Percentiles rank a stretch among this genome's conserved stretches.
phyloP scores from a whole-genome alignment of 2,888 invertebrate genomes.

The Apodemia duryi region DNA sequence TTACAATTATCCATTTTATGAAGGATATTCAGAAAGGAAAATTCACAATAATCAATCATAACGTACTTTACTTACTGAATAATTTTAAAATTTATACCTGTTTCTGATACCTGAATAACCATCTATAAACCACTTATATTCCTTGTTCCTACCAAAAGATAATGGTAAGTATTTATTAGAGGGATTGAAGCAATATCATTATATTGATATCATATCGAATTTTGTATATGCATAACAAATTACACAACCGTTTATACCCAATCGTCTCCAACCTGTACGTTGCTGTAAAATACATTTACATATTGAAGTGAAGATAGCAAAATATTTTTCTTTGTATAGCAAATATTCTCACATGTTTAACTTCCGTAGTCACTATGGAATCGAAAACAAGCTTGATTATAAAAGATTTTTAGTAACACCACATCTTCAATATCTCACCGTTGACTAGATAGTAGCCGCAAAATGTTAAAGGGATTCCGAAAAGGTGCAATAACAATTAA shows the following conservation, averaged over 20 bases:
- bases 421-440: slow-evolving; percentile 28
- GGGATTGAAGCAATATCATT: slow-evolving; percentile 45
- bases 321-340: slow-evolving; percentile 30
- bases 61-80: no score
- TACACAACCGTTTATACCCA: slow-evolving; percentile 75
- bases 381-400: slow-evolving; percentile 34
- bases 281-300: slow-evolving; percentile 41
- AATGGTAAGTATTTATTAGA: slow-evolving; percentile 36
- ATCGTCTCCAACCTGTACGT: slow-evolving; percentile 58
- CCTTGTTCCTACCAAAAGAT: slow-evolving; percentile 8
- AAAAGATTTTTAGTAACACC: slow-evolving; percentile 39
- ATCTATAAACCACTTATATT: background rate
- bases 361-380: slow-evolving; percentile 23
- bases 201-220: slow-evolving; percentile 35
- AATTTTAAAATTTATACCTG: no score
- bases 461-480: slow-evolving; percentile 48
- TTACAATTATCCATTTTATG: no score
- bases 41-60: no score
- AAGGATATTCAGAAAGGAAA: no score
- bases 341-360: slow-evolving; percentile 34
- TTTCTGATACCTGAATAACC: background rate
- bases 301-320: slow-evolving; percentile 17
- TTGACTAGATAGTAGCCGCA: slow-evolving; percentile 43
- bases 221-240: slow-evolving; percentile 70
- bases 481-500: slow-evolving; percentile 60